Base-by-base conservation (phyloP, 2,113 vertebrate species). In the Blennius ocellaris region DNA sequence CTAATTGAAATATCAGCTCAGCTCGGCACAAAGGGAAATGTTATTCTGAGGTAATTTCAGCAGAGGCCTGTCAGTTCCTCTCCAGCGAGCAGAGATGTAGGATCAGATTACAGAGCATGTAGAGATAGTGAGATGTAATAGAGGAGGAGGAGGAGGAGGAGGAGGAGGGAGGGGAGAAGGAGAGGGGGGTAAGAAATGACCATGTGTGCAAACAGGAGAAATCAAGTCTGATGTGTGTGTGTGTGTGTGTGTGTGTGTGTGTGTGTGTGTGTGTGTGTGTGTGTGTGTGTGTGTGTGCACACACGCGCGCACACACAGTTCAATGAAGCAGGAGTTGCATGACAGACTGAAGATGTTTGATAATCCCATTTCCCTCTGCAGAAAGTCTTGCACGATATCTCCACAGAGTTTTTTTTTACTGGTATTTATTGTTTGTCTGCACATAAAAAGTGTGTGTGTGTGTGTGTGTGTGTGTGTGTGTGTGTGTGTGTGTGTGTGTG, bases 1-100 rank as follows among this genome's bases (percentile, higher is more conserved):
- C 73, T 90, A 88, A 90, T 90, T 88, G 69, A 90, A 90, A 92
- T 86, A 88, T 90, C 88, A 89, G 87, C 83, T 71, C 49, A 69
- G 56, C 65, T 73, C 69, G 67, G 57, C 81, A 81, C 68, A 80
- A 66, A 69, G 87, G 78, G 87, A 90, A 91, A 91, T 86, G 86
- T 87, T 90, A 84, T 89, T 91, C 83, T 66, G 74, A 80, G 69
- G 79, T 86, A 79, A 84, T 86, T 82, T 78, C 68, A 61, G 49
- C 6, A 11, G 69, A 44, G 67, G 69, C 14, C 60, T 69, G 77
- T 73, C 75, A 11, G 82, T 83, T 89, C 80, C 75, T 76, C 81
- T 79, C 78, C 45, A 70, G 79, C n/a, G n/a, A 65, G 74, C 78
- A 2, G 61, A 51, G 72, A 78, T 84, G 75, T 62, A 66, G 76